Percentiles rank a stretch among this genome's conserved stretches.
phyloP scores from a whole-genome alignment of 2,888 invertebrate genomes.

The Nesidiocoris tenuis region DNA sequence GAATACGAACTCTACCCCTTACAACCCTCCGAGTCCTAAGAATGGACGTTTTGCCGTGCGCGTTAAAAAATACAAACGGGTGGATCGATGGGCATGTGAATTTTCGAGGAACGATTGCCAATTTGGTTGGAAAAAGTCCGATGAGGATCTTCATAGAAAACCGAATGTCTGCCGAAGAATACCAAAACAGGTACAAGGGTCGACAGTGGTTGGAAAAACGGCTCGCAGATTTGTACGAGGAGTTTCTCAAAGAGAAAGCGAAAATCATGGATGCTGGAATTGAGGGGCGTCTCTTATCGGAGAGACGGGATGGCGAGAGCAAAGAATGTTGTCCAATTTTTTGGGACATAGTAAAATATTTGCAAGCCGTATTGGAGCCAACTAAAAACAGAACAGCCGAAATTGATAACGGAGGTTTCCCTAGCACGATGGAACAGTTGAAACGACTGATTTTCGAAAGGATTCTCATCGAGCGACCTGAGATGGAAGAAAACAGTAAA shows the following conservation, averaged over 20 bases:
- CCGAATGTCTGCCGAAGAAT: constrained; percentile 11
- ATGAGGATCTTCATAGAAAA: constrained; percentile 20
- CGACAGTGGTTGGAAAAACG: constrained; percentile 21
- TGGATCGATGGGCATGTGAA: constrained; percentile 9
- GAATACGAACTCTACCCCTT: constrained; percentile 5
- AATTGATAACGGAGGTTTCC: neutral
- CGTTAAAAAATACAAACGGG: neutral
- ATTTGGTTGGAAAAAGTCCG: constrained; percentile 6
- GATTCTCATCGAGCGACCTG: constrained; percentile 1
- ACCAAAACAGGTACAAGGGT: constrained; percentile 21
- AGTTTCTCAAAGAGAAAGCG: neutral
- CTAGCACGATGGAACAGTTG: neutral
- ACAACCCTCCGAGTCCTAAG: neutral
- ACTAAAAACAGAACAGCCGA: neutral
- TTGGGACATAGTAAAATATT: constrained; percentile 17
- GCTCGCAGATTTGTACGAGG: constrained; percentile 6
- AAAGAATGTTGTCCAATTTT: constrained; percentile 20
- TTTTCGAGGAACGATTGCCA: constrained; percentile 14
- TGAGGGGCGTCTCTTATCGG: neutral
- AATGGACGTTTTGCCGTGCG: neutral
- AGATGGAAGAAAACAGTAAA: constrained; percentile 3
- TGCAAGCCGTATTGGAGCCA: neutral
- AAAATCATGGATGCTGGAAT: constrained; percentile 14
- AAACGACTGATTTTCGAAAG: neutral
- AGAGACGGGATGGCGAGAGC: neutral